A percentile compares a stretch with the other conserved stretches of the same genome.
These are phyloP conservation scores for Enteromius anoplus DNA, from an alignment of 2,797 vertebrate species.

Conservation along the genomic window DNA sequence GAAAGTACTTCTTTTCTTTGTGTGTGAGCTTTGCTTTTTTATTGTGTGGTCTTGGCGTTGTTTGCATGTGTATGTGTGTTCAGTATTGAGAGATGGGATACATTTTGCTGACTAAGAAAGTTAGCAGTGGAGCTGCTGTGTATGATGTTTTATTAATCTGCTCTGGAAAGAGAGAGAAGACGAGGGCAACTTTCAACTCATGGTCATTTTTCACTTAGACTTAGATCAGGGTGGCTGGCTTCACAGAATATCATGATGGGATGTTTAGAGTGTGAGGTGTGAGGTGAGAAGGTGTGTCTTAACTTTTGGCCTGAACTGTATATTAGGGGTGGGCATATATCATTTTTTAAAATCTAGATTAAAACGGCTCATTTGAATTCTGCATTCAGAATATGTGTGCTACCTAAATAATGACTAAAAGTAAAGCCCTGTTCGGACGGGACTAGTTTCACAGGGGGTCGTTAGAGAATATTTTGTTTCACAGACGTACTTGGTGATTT, in stretches of 20 bases:
- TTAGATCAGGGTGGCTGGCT: not conserved
- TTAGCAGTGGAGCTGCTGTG: conserved; percentile 34
- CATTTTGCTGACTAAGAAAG: conserved; percentile 54
- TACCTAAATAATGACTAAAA: no score
- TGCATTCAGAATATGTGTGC: no score
- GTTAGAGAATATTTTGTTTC: no score
- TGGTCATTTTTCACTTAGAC: not conserved
- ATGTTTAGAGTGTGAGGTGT: not conserved
- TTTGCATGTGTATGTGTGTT: conserved; percentile 22
- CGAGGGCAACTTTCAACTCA: conserved; percentile 2
- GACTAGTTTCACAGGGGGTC: no score
- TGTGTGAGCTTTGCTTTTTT: conserved; percentile 4
- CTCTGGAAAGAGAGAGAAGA: conserved; percentile 37
- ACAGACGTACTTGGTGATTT: no score
- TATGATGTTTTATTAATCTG: conserved; percentile 60
- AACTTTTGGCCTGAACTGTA: no score
- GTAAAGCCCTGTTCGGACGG: no score
- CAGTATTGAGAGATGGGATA: conserved; percentile 31
- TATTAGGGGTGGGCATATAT: no score
- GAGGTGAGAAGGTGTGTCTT: no score
- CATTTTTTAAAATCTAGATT: no score
- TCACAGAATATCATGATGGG: not conserved
- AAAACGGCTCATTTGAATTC: no score
- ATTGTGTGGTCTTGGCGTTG: conserved; percentile 30
- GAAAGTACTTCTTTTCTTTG: not conserved